phyloP scores from a whole-genome alignment of 30 jellyfish, hydroid and myxozoan species.

The Sanderia malayensis region DNA sequence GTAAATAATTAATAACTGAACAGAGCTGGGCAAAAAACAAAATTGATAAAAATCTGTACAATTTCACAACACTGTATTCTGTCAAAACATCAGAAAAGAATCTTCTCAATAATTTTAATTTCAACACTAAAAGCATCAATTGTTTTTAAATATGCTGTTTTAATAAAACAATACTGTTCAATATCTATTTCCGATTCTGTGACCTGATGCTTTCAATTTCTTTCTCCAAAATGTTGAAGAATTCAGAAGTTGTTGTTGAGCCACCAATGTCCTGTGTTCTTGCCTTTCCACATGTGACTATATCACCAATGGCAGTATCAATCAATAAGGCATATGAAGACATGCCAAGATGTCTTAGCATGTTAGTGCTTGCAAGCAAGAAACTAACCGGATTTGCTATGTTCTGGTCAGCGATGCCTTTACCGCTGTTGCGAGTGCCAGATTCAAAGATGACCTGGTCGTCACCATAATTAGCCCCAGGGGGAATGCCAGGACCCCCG shows the following conservation, averaged over 20 bases:
- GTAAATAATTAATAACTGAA: too few species aligned
- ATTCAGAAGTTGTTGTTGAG: slow-evolving; percentile 72
- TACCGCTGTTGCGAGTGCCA: slow-evolving; percentile 94
- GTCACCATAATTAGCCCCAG: slow-evolving; percentile 88
- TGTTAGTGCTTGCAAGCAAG: slow-evolving; percentile 83
- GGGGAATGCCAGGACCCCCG: slow-evolving; percentile 95
- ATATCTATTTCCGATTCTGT: slow-evolving; percentile 17
- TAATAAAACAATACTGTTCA: not conserved
- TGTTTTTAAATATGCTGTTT: not conserved
- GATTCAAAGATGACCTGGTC: slow-evolving; percentile 75
- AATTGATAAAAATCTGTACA: too few species aligned
- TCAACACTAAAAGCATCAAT: not conserved
- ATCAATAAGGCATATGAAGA: slow-evolving; percentile 69
- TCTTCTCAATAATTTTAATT: not conserved
- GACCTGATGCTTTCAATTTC: slow-evolving; percentile 72
- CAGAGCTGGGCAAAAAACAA: too few species aligned
- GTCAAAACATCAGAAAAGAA: not conserved
- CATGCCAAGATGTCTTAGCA: slow-evolving; percentile 84
- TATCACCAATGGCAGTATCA: slow-evolving; percentile 58
- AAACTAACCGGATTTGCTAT: slow-evolving; percentile 94
- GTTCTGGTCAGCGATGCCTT: slow-evolving; percentile 66
- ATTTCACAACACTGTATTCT: not conserved
- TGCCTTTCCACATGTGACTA: slow-evolving; percentile 76
- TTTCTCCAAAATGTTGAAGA: slow-evolving; percentile 56
- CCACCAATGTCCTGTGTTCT: slow-evolving; percentile 95